Evolutionary conservation across 2,113 vertebrate genomes (phyloP), one percentile per base, ranked within the genome.

Genomic region (Tenebrosternarchus preto): DNA sequence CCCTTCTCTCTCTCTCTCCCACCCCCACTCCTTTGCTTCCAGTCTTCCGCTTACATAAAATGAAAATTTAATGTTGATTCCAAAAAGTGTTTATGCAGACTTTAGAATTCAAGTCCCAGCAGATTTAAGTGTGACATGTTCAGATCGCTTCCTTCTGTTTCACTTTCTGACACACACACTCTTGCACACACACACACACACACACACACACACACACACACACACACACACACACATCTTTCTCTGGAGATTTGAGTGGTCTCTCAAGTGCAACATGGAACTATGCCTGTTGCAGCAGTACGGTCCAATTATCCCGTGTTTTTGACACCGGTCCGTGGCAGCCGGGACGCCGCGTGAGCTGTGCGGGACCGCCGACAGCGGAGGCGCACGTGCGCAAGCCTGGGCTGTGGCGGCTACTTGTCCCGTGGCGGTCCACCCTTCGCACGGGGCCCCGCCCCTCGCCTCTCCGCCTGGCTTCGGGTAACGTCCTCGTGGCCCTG

Each of bases 11-110:
- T 31, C 29, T 55, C 22, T 60, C 39, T 3, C 43, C 19, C 8
- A n/a, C n/a, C 22, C 16, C 12, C n/a, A 5, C 3, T 12, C 6
- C 25, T 39, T 24, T 12, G 4, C 16, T 11, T 22, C 15, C 4
- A 1, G 2, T 19, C 9, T 25, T 61, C n/a, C 5, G 17, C 60
- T 4, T 53, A 57, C 29, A 0, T 25, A 8, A 63, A 36, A 73
- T 80, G 56, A 76, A 77, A 73, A 60, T 77, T 77, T 84, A 46
- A 80, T 72, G 39, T 39, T 53, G 46, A 33, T 56, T 19, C 50
- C 17, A 4, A 25, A 74, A 68, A 56, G 20, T 39, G 25, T 69
- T 61, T 79, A 50, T 50, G 33, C 63, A 15, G 6, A 12, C 33
- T 73, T 78, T 53, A 31, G 22, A 61, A 46, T 71, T 56, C 53